Conservation (phyloP, 2,888 invertebrate species). For the Pachycephus smyrnensis region DNA sequence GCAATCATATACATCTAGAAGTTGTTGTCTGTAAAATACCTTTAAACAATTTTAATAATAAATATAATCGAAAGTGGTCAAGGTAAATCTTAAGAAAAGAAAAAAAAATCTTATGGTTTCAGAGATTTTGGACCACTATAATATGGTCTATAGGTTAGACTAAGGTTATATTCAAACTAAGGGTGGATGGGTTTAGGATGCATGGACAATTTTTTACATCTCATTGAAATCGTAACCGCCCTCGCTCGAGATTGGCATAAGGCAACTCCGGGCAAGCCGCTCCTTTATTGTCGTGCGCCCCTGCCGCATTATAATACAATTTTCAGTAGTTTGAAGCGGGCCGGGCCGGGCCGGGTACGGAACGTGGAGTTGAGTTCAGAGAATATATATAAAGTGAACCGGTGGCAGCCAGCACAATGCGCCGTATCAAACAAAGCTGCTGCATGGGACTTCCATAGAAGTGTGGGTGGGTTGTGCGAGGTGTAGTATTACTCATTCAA, state of each 20-base stretch:
- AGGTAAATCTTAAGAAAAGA: neutral
- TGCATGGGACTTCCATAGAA: slow-evolving; percentile 54
- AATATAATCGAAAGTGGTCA: neutral
- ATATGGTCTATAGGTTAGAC: no score
- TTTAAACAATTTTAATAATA: neutral
- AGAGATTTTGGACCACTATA: neutral
- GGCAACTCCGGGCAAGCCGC: slow-evolving; percentile 59
- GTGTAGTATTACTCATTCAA: slow-evolving; percentile 68
- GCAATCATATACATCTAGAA: neutral
- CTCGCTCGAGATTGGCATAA: slow-evolving; percentile 63
- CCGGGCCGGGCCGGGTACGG: slow-evolving; percentile 27
- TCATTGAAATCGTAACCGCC: slow-evolving; percentile 60
- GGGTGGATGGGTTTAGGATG: neutral
- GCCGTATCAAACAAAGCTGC: slow-evolving; percentile 65
- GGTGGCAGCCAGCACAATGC: slow-evolving; percentile 64
- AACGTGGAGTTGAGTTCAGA: slow-evolving; percentile 14
- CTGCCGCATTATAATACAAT: slow-evolving; percentile 62
- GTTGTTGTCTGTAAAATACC: neutral
- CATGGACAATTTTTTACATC: slow-evolving; percentile 8
- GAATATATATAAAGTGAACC: slow-evolving; percentile 55
- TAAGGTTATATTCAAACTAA: neutral
- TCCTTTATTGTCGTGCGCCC: slow-evolving; percentile 57
- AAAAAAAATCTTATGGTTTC: neutral
- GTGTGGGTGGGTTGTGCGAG: slow-evolving; percentile 64
- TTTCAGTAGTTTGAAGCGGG: slow-evolving; percentile 51